These are phyloP conservation scores for Nyctalus aviator DNA, from an alignment of 2,797 vertebrate genomes.

Conservation along the genomic window DNA sequence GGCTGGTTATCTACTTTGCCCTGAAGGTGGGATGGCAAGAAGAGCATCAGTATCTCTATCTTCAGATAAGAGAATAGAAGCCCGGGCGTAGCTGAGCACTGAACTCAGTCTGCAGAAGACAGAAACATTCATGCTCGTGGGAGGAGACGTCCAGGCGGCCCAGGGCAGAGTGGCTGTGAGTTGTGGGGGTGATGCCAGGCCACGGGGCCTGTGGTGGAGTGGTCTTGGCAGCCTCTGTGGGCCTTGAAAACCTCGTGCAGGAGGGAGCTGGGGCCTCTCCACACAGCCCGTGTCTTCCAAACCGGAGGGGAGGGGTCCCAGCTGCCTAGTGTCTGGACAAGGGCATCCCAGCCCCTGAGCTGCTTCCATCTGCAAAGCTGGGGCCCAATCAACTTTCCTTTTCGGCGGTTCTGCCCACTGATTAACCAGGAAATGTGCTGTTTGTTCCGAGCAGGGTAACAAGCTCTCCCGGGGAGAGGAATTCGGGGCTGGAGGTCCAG, in stretches of 20 bases:
- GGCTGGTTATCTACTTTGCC: not conserved
- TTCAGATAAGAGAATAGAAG: constrained; percentile 47
- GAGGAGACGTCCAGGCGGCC: not conserved
- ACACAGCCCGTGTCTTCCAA: not conserved
- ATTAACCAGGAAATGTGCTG: constrained; percentile 59
- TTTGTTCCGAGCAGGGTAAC: constrained; percentile 77
- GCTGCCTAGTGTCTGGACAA: not conserved
- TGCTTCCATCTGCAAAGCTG: constrained; percentile 5
- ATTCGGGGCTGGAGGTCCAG: constrained; percentile 73
- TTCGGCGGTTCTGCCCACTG: constrained; percentile 41
- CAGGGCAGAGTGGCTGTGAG: not conserved
- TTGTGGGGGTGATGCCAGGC: not conserved
- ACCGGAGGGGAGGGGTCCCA: not conserved
- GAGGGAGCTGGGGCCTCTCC: not conserved
- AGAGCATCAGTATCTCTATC: not conserved
- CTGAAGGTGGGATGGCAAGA: not conserved
- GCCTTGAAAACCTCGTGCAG: not conserved
- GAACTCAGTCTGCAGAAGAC: not conserved
- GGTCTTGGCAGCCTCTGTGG: not conserved
- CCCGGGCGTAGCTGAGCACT: constrained; percentile 9
- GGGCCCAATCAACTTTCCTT: constrained; percentile 16
- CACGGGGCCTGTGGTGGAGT: not conserved
- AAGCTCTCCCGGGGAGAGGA: constrained; percentile 76
- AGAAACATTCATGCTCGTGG: not conserved
- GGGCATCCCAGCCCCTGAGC: not conserved